A percentile compares a stretch with the other conserved stretches of the same genome.
Evolutionary conservation across 2,888 invertebrate genomes (phyloP).

Genomic region (Oligia strigilis): DNA sequence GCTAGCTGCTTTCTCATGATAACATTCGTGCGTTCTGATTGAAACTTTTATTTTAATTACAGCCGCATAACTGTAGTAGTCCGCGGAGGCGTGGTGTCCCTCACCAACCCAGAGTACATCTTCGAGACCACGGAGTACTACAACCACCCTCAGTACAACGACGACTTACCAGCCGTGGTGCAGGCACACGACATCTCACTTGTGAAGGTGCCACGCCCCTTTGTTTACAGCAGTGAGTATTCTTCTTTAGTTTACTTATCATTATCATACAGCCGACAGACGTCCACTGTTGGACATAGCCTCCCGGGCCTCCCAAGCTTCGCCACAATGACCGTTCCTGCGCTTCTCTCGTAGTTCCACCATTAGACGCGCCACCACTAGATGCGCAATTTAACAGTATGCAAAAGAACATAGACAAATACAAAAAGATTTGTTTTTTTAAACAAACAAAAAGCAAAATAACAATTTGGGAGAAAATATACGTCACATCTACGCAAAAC

Average conservation of each 20-base stretch:
- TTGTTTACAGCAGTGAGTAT: constrained; percentile 76
- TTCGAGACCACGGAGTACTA: constrained; percentile 77
- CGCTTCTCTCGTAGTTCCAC: neutral
- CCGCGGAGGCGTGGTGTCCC: constrained; percentile 78
- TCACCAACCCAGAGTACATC: constrained; percentile 76
- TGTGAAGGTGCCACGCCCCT: constrained; percentile 70
- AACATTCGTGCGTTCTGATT: neutral
- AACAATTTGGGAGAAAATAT: too few species aligned
- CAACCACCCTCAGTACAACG: constrained; percentile 81
- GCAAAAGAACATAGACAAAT: neutral
- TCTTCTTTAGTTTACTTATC: neutral
- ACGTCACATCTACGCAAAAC: too few species aligned
- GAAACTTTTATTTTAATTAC: constrained; percentile 12
- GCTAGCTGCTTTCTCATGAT: neutral
- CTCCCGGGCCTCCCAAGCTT: neutral
- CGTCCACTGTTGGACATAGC: neutral
- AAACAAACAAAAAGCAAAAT: too few species aligned
- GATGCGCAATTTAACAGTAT: neutral
- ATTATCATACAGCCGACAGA: neutral
- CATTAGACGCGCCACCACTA: neutral
- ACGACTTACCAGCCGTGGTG: constrained; percentile 69
- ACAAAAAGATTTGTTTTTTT: neutral
- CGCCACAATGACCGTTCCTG: neutral
- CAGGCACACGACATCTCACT: constrained; percentile 83
- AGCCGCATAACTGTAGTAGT: constrained; percentile 78